These are phyloP conservation scores for Dasysyrphus tricinctus DNA, from an alignment of 2,888 invertebrate species.

Conservation along the genomic window DNA sequence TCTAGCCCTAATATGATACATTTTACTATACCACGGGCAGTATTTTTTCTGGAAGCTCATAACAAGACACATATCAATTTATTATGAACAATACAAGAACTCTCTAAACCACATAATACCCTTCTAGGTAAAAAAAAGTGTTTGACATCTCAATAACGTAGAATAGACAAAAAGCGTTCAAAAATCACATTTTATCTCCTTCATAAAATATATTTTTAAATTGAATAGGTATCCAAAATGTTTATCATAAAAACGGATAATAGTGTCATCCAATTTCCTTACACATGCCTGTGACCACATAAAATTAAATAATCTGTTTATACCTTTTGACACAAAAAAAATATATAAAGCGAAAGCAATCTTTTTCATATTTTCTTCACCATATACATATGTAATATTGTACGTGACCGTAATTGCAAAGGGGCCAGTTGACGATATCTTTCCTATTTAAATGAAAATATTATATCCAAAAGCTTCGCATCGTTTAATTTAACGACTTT, in stretches of 20 bases:
- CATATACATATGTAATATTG: constrained; percentile 68
- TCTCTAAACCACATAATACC: background rate
- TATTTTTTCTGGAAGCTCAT: background rate
- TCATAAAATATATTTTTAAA: constrained; percentile 21
- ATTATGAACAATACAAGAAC: background rate
- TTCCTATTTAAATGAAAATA: constrained; percentile 54
- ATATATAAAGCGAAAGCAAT: constrained; percentile 44
- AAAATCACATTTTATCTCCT: constrained; percentile 13
- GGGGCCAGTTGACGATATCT: constrained; percentile 45
- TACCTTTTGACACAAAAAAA: constrained; percentile 58
- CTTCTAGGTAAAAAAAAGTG: background rate
- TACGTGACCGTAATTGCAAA: constrained; percentile 72
- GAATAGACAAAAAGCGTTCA: background rate
- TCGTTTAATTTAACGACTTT: constrained; percentile 75
- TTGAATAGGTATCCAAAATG: constrained; percentile 33
- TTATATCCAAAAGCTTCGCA: constrained; percentile 39
- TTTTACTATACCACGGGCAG: no score
- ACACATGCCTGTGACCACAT: constrained; percentile 62
- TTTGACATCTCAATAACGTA: background rate
- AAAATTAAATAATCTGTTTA: constrained; percentile 74
- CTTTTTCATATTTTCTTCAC: constrained; percentile 50
- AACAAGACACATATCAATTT: background rate
- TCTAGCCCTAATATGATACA: no score
- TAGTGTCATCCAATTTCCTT: constrained; percentile 60
- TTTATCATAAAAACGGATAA: constrained; percentile 33